A percentile compares a stretch with the other conserved stretches of the same genome.
Conservation (phyloP, 2,113 vertebrate genomes). For the Bubo scandiacus region DNA sequence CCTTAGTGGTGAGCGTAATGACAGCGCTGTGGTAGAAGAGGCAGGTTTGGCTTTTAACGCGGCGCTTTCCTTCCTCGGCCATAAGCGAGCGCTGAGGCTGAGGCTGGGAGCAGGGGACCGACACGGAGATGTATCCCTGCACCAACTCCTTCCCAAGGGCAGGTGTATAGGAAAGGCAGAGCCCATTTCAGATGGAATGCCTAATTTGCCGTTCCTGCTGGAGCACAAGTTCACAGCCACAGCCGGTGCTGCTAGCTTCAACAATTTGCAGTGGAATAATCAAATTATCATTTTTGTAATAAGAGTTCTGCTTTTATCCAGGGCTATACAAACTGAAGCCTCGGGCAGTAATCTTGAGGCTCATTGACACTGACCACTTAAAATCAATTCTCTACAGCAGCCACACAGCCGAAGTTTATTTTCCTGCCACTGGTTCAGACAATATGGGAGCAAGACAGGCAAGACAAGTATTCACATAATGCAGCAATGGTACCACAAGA, state of each 20-base stretch:
- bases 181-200: neutral
- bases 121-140: accelerated
- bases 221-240: neutral
- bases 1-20: neutral
- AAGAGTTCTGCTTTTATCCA: neutral
- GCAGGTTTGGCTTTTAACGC: accelerated
- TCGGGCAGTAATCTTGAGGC: too few species aligned
- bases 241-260: neutral
- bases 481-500: neutral
- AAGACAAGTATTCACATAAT: accelerated
- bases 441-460: accelerated
- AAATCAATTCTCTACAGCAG: slow-evolving; percentile 6
- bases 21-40: neutral
- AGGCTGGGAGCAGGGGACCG: neutral
- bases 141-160: neutral
- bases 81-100: accelerated
- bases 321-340: neutral
- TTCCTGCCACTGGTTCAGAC: neutral
- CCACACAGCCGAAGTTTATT: neutral
- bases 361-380: neutral
- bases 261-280: neutral
- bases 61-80: neutral
- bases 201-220: neutral
- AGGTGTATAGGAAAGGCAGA: neutral
- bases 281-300: neutral